These are phyloP conservation scores for Noctuana brunneofusca DNA, from an alignment of 2,888 invertebrate genomes.

Conservation along the genomic window DNA sequence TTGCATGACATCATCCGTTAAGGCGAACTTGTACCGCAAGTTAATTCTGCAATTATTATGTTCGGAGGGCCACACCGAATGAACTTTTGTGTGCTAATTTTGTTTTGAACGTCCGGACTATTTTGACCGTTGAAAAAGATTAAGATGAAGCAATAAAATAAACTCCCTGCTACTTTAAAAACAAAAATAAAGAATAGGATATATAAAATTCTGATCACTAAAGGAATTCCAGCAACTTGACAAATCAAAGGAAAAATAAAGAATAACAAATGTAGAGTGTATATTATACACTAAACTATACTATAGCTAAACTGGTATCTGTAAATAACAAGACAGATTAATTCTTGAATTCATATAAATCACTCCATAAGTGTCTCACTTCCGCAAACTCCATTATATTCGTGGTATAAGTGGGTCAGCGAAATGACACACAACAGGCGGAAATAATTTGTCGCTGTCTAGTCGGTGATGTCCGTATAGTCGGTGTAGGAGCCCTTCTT, in stretches of 20 bases:
- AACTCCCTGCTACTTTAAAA: no score
- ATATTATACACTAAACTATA: no score
- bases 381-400: conserved; percentile 1
- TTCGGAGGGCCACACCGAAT: conserved; percentile 10
- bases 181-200: no score
- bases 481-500: conserved; percentile 4
- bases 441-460: conserved; percentile 4
- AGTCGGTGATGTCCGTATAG: no score
- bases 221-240: no score
- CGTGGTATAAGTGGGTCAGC: conserved; percentile 7
- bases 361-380: neutral
- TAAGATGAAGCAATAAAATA: no score
- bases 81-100: conserved; percentile 28
- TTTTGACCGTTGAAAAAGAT: neutral
- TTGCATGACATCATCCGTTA: conserved; percentile 62
- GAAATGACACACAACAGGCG: conserved; percentile 16
- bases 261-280: no score
- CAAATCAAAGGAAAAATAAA: no score
- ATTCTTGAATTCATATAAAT: conserved; percentile 7
- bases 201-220: no score
- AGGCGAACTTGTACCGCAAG: conserved; percentile 42
- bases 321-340: neutral
- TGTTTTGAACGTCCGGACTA: conserved; percentile 3
- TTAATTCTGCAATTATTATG: conserved; percentile 39
- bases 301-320: neutral